Conservation (phyloP, 2,888 invertebrate species). For the Dione juno region DNA sequence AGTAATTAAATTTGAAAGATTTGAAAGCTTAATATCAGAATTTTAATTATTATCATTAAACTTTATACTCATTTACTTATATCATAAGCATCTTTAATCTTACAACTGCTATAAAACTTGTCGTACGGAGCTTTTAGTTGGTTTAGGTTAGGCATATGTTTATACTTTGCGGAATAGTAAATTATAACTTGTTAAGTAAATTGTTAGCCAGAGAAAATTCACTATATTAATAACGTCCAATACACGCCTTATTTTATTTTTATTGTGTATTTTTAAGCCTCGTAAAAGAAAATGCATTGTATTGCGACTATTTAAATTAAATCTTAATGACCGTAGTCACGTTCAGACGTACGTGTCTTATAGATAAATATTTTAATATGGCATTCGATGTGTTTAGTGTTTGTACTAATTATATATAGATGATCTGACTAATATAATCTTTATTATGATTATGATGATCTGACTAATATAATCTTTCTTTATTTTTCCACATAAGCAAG, state of each 20-base stretch:
- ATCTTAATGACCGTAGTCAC: background rate
- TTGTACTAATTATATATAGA: background rate
- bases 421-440: background rate
- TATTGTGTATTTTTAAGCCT: background rate
- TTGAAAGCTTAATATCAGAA: background rate
- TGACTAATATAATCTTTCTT: too few relatives aligned
- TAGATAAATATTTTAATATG: background rate
- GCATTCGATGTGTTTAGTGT: background rate
- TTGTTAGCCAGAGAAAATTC: too few relatives aligned
- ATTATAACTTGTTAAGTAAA: too few relatives aligned
- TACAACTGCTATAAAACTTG: background rate
- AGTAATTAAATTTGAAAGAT: conserved; percentile 21
- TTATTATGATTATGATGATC: too few relatives aligned
- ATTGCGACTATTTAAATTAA: background rate
- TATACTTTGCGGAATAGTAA: too few relatives aligned
- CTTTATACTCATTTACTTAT: background rate
- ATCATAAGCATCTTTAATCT: background rate
- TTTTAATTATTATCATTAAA: background rate
- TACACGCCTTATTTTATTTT: background rate
- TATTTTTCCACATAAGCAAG: too few relatives aligned
- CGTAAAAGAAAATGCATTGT: conserved; percentile 3
- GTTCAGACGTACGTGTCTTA: background rate
- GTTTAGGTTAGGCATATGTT: too few relatives aligned
- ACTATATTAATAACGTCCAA: too few relatives aligned
- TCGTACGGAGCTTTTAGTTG: too few relatives aligned